These are phyloP conservation scores for Hybos culiciformis DNA, from an alignment of 2,888 invertebrate species.

Conservation along the genomic window DNA sequence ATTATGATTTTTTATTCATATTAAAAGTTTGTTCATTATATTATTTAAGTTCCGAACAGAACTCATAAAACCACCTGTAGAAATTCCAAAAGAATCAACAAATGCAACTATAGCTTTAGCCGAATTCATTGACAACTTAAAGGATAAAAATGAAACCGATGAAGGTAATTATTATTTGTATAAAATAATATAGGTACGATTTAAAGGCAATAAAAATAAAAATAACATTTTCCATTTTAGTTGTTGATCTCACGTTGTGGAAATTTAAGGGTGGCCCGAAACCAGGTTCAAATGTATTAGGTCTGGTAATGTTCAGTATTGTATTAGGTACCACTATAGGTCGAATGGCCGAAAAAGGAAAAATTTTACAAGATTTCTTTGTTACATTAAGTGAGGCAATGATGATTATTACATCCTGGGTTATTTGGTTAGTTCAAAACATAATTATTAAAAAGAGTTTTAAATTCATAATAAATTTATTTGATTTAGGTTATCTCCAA, in stretches of 20 bases:
- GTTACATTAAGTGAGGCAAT: conserved; percentile 78
- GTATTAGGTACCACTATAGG: conserved; percentile 83
- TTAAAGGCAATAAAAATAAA: no score
- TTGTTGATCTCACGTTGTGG: neutral
- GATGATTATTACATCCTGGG: conserved; percentile 94
- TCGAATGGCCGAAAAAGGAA: conserved; percentile 70
- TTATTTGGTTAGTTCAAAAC: conserved; percentile 52
- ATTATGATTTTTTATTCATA: no score
- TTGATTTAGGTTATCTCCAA: conserved; percentile 62
- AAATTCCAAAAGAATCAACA: no score
- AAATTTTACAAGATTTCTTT: conserved; percentile 74
- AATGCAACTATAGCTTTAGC: no score
- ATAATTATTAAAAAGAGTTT: neutral
- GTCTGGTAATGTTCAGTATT: conserved; percentile 71
- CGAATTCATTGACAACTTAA: no score
- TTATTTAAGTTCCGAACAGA: no score
- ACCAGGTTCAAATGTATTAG: conserved; percentile 69
- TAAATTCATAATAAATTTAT: neutral
- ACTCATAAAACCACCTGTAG: no score
- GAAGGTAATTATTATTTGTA: conserved; percentile 21
- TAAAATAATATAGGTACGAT: neutral
- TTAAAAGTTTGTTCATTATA: no score
- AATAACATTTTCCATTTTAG: no score
- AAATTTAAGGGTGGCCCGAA: conserved; percentile 52
- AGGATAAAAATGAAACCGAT: conserved; percentile 20